phyloP scores from a whole-genome alignment of 1,140 invertebrate genomes.

The Amphibalanus amphitrite region DNA sequence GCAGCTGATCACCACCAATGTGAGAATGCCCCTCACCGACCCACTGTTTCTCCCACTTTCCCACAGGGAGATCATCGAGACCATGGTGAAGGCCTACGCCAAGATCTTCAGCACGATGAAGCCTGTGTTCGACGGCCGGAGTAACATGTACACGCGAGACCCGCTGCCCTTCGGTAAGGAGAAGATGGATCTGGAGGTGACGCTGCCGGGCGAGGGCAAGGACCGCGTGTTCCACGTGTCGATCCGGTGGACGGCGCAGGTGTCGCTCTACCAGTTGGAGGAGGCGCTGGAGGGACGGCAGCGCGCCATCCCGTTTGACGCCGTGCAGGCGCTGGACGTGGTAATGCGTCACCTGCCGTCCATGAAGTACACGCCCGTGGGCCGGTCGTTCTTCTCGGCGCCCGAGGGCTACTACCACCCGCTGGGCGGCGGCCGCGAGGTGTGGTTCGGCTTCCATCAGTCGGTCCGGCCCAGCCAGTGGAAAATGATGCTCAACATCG shows the following conservation, averaged over 20 bases:
- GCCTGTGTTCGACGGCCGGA: constrained; percentile 97
- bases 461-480: constrained; percentile 97
- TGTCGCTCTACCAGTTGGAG: constrained; percentile 88
- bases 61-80: constrained; percentile 88
- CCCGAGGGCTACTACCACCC: constrained; percentile 97
- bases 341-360: constrained; percentile 99
- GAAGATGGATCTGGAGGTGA: constrained; percentile 83
- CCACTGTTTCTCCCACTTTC: constrained; percentile 22
- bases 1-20: too few relatives aligned
- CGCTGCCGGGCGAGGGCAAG: constrained; percentile 93
- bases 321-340: constrained; percentile 91
- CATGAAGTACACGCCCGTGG: constrained; percentile 98
- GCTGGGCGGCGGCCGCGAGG: constrained; percentile 92
- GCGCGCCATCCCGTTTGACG: constrained; percentile 93
- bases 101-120: constrained; percentile 96
- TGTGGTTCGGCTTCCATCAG: constrained; percentile 99
- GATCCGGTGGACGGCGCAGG: constrained; percentile 94
- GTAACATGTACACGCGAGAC: constrained; percentile 95
- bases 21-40: too few relatives aligned
- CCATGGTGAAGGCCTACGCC: constrained; percentile 94
- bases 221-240: constrained; percentile 97
- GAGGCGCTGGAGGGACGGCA: constrained; percentile 94
- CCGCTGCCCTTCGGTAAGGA: constrained; percentile 91
- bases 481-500: constrained; percentile 99
- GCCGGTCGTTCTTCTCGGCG: constrained; percentile 95